Conservation (phyloP, 1,140 invertebrate genomes). For the Yoshiicerus persimilis region DNA sequence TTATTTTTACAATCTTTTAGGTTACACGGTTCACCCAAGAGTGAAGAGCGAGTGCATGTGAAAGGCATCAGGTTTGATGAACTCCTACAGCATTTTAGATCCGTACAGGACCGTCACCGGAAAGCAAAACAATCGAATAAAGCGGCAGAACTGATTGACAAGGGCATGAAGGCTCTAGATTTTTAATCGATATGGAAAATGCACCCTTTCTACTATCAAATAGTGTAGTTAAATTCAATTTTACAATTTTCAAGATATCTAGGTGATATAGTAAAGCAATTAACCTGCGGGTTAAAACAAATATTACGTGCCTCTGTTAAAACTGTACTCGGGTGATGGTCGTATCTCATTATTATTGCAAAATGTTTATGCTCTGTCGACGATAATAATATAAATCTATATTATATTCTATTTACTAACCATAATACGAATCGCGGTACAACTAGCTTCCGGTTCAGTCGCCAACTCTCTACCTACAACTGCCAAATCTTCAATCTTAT, state of each 20-base stretch:
- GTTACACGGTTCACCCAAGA: slow-evolving; percentile 47
- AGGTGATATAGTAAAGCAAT: neutral
- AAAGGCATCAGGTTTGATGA: slow-evolving; percentile 64
- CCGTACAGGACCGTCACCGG: slow-evolving; percentile 66
- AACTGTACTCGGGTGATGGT: neutral
- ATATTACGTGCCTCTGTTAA: neutral
- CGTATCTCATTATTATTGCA: neutral
- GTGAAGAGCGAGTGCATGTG: slow-evolving; percentile 48
- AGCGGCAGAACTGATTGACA: slow-evolving; percentile 52
- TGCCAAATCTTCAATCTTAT: neutral
- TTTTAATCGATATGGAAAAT: neutral
- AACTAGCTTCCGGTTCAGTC: neutral
- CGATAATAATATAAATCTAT: neutral
- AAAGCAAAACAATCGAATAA: slow-evolving; percentile 60
- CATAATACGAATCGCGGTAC: neutral
- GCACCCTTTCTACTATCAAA: neutral
- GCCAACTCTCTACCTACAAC: neutral
- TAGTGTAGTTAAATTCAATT: neutral
- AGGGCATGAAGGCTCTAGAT: slow-evolving; percentile 48
- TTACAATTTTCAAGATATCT: neutral
- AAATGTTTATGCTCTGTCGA: neutral
- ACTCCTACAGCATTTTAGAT: slow-evolving; percentile 65
- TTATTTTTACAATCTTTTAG: slow-evolving; percentile 10
- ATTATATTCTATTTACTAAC: neutral
- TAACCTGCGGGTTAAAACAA: neutral